Evolutionary conservation across 2,113 vertebrate genomes (phyloP).

Genomic region (Macquaria ambigua): DNA sequence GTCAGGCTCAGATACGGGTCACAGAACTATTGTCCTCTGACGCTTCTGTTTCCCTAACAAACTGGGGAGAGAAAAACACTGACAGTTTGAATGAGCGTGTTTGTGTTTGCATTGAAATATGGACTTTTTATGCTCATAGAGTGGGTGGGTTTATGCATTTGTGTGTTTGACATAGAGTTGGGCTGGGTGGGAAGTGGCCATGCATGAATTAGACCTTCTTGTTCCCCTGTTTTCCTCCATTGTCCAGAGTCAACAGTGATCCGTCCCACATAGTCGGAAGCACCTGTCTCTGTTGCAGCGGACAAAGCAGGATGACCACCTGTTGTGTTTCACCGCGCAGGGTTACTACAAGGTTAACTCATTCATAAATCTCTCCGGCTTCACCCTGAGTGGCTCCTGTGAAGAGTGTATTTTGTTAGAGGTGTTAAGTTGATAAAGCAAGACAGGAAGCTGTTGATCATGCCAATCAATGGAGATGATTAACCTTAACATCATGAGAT

Average conservation of each 20-base stretch:
- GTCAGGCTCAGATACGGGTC: slow-evolving; percentile 61
- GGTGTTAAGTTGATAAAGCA: background rate
- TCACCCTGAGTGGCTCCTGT: background rate
- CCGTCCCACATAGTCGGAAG: slow-evolving; percentile 64
- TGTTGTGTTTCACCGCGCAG: slow-evolving; percentile 60
- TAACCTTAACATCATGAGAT: background rate
- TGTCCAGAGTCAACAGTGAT: slow-evolving; percentile 67
- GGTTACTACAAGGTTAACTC: slow-evolving; percentile 65
- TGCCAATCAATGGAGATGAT: background rate
- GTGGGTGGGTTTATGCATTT: slow-evolving; percentile 37
- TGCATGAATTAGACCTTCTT: slow-evolving; percentile 63
- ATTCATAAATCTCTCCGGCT: slow-evolving; percentile 36
- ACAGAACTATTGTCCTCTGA: slow-evolving; percentile 61
- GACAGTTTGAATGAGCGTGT: slow-evolving; percentile 54
- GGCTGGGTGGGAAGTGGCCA: slow-evolving; percentile 37
- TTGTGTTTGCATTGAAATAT: slow-evolving; percentile 56
- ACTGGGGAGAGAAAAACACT: background rate
- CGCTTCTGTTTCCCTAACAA: slow-evolving; percentile 54
- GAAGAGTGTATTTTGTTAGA: background rate
- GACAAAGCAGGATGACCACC: slow-evolving; percentile 75
- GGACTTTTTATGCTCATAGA: slow-evolving; percentile 39
- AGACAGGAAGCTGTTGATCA: slow-evolving; percentile 11
- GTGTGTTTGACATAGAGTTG: slow-evolving; percentile 50
- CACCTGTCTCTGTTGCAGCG: slow-evolving; percentile 69
- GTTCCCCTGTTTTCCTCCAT: slow-evolving; percentile 60